phyloP scores from a whole-genome alignment of 2,888 invertebrate species.

The Aricia artaxerxes region DNA sequence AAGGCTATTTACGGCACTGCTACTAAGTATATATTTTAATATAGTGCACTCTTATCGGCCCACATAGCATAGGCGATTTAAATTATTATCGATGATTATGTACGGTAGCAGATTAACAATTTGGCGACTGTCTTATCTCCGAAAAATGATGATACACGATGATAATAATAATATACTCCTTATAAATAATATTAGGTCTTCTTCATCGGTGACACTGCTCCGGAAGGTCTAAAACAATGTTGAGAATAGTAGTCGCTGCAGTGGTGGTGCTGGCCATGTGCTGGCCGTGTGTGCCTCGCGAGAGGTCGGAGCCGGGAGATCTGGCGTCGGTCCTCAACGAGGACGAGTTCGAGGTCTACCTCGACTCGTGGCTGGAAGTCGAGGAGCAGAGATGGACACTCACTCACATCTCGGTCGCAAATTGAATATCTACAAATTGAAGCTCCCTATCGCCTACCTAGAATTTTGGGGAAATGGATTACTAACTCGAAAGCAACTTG shows the following conservation, averaged over 20 bases:
- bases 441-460: too few relatives aligned
- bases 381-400: constrained; percentile 51
- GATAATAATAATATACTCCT: neutral
- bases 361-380: constrained; percentile 63
- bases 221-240: constrained; percentile 34
- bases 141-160: neutral
- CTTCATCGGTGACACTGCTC: neutral
- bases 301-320: constrained; percentile 60
- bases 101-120: neutral
- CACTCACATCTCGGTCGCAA: too few relatives aligned
- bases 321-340: constrained; percentile 63
- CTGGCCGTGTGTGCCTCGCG: constrained; percentile 35
- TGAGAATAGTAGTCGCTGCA: constrained; percentile 39
- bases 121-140: neutral
- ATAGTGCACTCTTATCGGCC: neutral
- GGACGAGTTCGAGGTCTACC: constrained; percentile 73
- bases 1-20: too few relatives aligned
- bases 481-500: too few relatives aligned
- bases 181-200: constrained; percentile 23
- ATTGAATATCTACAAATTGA: too few relatives aligned
- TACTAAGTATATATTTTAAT: neutral
- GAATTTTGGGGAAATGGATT: too few relatives aligned
- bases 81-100: neutral
- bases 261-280: constrained; percentile 46
- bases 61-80: neutral